Evolutionary conservation across 2,797 vertebrate genomes (phyloP).

Genomic region (Anguilla pacifica): DNA sequence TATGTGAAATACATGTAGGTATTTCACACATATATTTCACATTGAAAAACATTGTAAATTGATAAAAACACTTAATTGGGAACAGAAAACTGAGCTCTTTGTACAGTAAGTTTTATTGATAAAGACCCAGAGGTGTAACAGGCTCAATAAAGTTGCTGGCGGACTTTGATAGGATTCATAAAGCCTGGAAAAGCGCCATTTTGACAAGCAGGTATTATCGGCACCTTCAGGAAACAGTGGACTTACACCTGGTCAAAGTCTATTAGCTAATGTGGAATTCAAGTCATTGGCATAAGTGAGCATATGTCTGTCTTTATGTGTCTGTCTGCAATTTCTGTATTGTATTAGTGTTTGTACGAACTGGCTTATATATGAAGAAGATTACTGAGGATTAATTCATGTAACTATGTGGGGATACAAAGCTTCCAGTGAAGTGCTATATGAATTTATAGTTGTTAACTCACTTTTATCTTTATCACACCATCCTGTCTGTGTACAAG

Average conservation of each 20-base stretch:
- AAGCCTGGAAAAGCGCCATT: neutral
- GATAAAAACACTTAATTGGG: neutral
- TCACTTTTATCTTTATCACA: neutral
- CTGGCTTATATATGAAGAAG: neutral
- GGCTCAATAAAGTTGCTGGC: neutral
- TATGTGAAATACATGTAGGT: neutral
- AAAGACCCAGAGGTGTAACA: neutral
- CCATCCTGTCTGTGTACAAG: neutral
- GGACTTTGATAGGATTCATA: neutral
- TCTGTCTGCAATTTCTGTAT: neutral
- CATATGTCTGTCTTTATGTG: neutral
- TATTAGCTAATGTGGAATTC: neutral
- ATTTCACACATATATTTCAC: too few relatives aligned
- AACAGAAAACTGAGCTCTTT: neutral
- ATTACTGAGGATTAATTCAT: neutral
- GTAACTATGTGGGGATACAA: neutral
- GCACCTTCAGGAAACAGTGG: conserved; percentile 14
- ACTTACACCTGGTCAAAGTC: conserved; percentile 21
- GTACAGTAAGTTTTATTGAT: neutral
- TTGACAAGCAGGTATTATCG: neutral
- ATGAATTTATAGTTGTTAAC: neutral
- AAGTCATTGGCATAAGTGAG: neutral
- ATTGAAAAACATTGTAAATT: too few relatives aligned
- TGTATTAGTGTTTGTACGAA: neutral
- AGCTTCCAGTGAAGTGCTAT: neutral